Evolutionary conservation across 2,113 vertebrate species (phyloP).

Genomic region (Tretioscincus oriximinensis): DNA sequence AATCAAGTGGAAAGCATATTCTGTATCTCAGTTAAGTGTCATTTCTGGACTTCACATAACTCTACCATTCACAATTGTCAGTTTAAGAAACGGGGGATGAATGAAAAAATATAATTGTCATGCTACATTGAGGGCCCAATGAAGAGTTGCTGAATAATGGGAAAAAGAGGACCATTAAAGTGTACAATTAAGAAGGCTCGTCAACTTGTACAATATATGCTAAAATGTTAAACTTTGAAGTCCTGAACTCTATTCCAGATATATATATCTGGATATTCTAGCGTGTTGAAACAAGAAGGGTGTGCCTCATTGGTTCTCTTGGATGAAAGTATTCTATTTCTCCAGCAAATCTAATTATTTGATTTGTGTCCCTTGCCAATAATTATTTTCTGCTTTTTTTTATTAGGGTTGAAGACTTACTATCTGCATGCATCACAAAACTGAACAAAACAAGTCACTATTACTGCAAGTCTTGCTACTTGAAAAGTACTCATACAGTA

Average conservation of each 20-base stretch:
- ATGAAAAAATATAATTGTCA: background rate
- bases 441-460: no score
- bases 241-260: background rate
- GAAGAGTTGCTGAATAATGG: constrained; percentile 24
- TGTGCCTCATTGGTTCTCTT: background rate
- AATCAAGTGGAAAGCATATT: constrained; percentile 11
- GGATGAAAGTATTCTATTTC: background rate
- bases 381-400: no score
- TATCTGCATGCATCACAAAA: no score
- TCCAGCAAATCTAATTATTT: no score
- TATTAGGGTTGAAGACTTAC: no score
- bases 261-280: background rate
- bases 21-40: background rate
- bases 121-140: constrained; percentile 16
- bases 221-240: constrained; percentile 12
- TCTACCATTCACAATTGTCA: background rate
- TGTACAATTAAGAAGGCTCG: constrained; percentile 13
- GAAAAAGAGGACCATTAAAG: constrained; percentile 3
- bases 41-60: background rate
- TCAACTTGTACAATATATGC: background rate
- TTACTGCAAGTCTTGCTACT: no score
- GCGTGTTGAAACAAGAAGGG: background rate
- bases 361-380: no score
- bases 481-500: no score
- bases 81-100: constrained; percentile 4